Base-by-base conservation (phyloP, 2,888 invertebrate species). In the Tillus elongatus region DNA sequence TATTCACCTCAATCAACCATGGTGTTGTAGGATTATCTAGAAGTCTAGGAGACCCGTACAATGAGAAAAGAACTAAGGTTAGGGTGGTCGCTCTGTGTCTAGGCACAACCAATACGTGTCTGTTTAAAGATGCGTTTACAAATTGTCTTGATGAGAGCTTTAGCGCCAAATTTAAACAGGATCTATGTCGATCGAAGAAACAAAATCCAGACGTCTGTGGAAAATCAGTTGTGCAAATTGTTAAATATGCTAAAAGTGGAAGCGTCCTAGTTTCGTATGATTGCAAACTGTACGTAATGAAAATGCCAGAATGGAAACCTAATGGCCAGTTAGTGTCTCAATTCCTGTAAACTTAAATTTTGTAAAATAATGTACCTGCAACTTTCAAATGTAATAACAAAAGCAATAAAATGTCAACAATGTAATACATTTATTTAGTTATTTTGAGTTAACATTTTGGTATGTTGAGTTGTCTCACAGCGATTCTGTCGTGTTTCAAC, bases 1-100 rank as follows among this genome's bases (percentile, higher is more conserved):
- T 68, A 10, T 65, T 70, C 46, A 57, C 64, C 3, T 63, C 69
- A 2, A 63, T 64, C 8, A 66, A 69, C 43, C 57, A 60, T 19
- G 64, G 58, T 1, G 54, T 64, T 11, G 50, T 64, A 3, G 61
- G 62, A 2, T 46, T 64, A 2, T 54, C 56, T 2, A 51, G 56
- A 36, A 61, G 61, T 39, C 57, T 61, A 15, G 65, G 63, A 2
- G 52, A 58, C 38, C 46, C 52, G 2, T 51, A 44, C 14, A 60
- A 66, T 37, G 54, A 45, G 36, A 49, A 52, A 10, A 46, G 45
- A 15, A 59, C 57, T 2, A 63, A 64, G 2, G 55, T 67, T 2
- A 52, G 66, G n/a, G 60, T 66, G 8, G 50, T 64, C 4, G 53
- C 58, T 9, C 46, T 67, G 24, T 65, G 66, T 41, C 60, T 64